phyloP scores from a whole-genome alignment of 2,113 vertebrate genomes.

The Nothocercus nigrocapillus region DNA sequence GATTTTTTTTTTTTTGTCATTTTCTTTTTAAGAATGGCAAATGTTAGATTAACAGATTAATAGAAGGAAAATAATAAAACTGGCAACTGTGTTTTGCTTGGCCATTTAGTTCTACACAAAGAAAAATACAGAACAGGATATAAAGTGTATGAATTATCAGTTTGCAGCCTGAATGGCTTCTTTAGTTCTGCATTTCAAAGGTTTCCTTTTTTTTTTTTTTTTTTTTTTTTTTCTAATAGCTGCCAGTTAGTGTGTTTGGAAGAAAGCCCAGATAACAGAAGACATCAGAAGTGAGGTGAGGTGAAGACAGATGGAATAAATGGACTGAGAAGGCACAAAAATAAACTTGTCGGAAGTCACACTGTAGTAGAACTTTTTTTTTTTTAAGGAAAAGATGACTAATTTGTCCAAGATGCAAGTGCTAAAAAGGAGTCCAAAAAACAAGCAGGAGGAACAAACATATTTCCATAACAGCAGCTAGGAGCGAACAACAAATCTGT shows the following conservation, averaged over 20 bases:
- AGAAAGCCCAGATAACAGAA: constrained; percentile 70
- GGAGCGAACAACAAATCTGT: not conserved
- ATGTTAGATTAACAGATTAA: not conserved
- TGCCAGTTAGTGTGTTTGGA: constrained; percentile 61
- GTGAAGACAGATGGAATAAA: constrained; percentile 65
- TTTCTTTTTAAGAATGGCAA: not conserved
- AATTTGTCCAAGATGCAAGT: constrained; percentile 11
- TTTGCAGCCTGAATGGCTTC: constrained; percentile 38
- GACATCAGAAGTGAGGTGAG: constrained; percentile 59
- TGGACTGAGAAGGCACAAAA: constrained; percentile 55
- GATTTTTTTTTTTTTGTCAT: not conserved
- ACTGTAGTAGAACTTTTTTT: constrained; percentile 7
- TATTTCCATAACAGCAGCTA: not conserved
- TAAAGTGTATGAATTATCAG: constrained; percentile 57
- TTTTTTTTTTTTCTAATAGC: not conserved
- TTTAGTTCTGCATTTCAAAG: constrained; percentile 61
- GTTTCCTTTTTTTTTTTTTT: constrained; percentile 50
- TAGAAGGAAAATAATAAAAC: not conserved
- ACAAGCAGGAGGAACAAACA: not conserved
- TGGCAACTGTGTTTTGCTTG: constrained; percentile 12
- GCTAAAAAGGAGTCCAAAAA: constrained; percentile 13
- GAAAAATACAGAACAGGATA: constrained; percentile 43
- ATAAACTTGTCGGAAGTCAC: constrained; percentile 45
- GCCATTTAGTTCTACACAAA: constrained; percentile 17
- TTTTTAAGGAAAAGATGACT: constrained; percentile 50